Base-by-base conservation (phyloP, 2,888 invertebrate species). In the Thyatira batis region DNA sequence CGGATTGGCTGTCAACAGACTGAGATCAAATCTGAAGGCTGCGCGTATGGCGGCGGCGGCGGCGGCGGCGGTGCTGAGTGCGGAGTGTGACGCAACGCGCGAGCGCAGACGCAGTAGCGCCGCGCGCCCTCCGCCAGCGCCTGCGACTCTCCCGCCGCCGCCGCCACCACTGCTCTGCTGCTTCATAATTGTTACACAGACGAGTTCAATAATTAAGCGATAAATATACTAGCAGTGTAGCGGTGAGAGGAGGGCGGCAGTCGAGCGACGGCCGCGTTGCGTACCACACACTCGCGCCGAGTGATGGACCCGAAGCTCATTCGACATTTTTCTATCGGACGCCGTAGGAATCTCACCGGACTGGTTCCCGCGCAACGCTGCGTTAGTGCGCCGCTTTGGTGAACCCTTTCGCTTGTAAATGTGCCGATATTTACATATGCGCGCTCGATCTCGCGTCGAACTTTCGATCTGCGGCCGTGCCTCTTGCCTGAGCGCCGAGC, bases 311-410 rank as follows among this genome's bases (percentile, higher is more conserved):
- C 76, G 76, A 84, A 83, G 84, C 82, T 85, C 75, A 78, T 84
- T 87, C 92, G 90, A 93, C 92, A 93, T 93, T 93, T 93, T 93
- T 93, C 92, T 89, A 89, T 89, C 91, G 89, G 91, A 92, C 92
- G 89, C 90, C 90, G 90, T 92, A 93, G 93, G 93, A 93, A 93
- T 93, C 93, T 92, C 89, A 92, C 93, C 93, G 93, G 92, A 93
- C 93, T 92, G 93, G 93, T 94, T 93, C 92, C 90, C 88, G 87
- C 89, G 86, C 87, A 89, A 87, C 88, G 82, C 88, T 85, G 85
- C 89, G 89, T 89, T 87, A 91, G 89, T 89, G 90, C 89, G 89
- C 88, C 91, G 89, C 88, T 90, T 87, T 85, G 90, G 91, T 92
- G 91, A 92, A 90, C 91, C 91, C 91, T 91, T 91, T 92, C 91